Base-by-base conservation (phyloP, 2,888 invertebrate genomes). In the Diploptera punctata region DNA sequence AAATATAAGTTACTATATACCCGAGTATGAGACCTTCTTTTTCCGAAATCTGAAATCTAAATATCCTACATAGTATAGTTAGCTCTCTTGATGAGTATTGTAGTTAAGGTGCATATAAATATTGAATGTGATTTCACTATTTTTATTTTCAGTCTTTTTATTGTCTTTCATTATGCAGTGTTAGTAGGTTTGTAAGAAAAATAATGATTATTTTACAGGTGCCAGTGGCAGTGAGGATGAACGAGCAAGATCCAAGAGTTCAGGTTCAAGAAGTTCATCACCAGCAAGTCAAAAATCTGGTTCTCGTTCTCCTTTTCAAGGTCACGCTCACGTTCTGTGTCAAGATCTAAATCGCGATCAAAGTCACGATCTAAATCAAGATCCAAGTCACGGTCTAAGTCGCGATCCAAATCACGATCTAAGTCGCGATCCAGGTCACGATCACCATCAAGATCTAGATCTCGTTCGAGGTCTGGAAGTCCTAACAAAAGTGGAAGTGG, bases 351-450 rank as follows among this genome's bases (percentile, higher is more conserved):
- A n/a, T n/a, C n/a, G 72, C 13, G 7, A 33, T 33, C 33, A 5
- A 33, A 10, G 10, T 33, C 33, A 33, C 33, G 73, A 77, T 73
- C 74, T 75, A 69, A 77, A 60, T 71, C 78, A 60, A 72, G 71
- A 70, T 67, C 74, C 77, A 78, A 13, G 65, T 82, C 84, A 13
- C 81, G 82, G 26, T 84, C 85, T 1, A 79, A 81, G 26, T 76
- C 77, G 70, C 57, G 72, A 57, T 75, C 79, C 73, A 54, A 76
- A 69, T 77, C 78, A 5, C 71, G 75, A 68, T 79, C 79, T 1
- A 70, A 77, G 44, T 76, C 77, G 68, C 57, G 71, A 54, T 75
- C 79, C 73, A 43, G 76, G 67, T 77, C 78, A 3, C 71, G 75
- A 69, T 79, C 79, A 2, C 70, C 77, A 43, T 76, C 77, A 68